Evolutionary conservation across 37 sponge, comb jelly and placozoan species (phyloP).

Genomic region (Aplysina aerophoba): DNA sequence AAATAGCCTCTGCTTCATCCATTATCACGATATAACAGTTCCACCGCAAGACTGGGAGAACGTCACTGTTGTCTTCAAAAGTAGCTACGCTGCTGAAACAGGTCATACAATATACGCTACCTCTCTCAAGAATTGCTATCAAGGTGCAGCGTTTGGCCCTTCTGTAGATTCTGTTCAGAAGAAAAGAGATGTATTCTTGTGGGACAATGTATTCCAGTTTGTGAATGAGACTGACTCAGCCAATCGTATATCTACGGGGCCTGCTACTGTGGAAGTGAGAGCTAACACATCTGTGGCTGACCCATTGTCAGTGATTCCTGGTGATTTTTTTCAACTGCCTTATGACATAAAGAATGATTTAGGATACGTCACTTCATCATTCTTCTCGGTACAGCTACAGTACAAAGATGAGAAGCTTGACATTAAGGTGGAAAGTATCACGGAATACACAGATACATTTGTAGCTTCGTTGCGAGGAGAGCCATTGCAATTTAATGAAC

Average conservation of each 20-base stretch:
- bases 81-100: neutral
- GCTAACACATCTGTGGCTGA: no score
- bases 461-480: neutral
- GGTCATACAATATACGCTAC: neutral
- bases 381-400: neutral
- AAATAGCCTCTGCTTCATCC: neutral
- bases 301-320: no score
- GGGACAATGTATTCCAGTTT: neutral
- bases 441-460: constrained; percentile 5
- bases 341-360: no score
- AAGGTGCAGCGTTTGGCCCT: constrained; percentile 6
- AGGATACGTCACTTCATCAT: no score
- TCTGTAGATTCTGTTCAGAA: neutral
- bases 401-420: neutral
- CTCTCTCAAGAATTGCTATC: neutral
- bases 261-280: neutral
- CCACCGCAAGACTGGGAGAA: neutral
- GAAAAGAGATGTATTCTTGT: neutral
- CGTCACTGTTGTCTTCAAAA: neutral
- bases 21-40: constrained; percentile 6
- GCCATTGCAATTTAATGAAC: neutral
- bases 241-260: neutral
- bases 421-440: neutral
- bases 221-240: no score
- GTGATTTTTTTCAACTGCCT: no score